phyloP scores from a whole-genome alignment of 1,140 invertebrate species.

The Ditylenchus dipsaci region DNA sequence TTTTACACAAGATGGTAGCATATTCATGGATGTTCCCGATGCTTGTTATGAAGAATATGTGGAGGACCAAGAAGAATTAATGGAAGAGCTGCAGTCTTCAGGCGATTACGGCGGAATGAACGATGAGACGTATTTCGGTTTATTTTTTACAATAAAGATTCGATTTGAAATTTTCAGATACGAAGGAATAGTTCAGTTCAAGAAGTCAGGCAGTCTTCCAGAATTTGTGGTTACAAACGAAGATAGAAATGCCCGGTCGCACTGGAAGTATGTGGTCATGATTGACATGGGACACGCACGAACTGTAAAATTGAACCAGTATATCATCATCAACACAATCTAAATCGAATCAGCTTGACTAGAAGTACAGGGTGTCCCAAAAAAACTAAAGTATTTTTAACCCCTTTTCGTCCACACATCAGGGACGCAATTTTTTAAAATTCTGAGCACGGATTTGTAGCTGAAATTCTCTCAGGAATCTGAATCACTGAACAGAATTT shows the following conservation, averaged over 20 bases:
- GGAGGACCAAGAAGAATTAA: not conserved
- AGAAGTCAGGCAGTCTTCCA: not conserved
- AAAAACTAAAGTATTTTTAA: too few species aligned
- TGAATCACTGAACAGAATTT: too few species aligned
- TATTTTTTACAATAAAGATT: too few species aligned
- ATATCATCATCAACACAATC: too few species aligned
- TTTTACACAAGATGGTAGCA: not conserved
- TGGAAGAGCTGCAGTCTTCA: not conserved
- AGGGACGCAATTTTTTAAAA: too few species aligned
- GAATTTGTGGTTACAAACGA: not conserved
- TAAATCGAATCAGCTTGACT: too few species aligned
- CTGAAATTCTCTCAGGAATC: too few species aligned
- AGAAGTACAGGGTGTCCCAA: too few species aligned
- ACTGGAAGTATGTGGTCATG: not conserved
- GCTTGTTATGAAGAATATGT: not conserved
- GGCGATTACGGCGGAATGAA: not conserved
- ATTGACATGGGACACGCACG: too few species aligned
- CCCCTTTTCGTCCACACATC: too few species aligned
- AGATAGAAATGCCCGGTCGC: not conserved
- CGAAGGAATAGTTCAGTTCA: not conserved
- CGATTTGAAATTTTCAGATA: not conserved
- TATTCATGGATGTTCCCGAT: not conserved
- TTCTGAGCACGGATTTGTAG: too few species aligned
- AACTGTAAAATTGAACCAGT: too few species aligned
- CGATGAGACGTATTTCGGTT: not conserved